Conservation (phyloP, 2,888 invertebrate genomes). For the Hybos culiciformis region DNA sequence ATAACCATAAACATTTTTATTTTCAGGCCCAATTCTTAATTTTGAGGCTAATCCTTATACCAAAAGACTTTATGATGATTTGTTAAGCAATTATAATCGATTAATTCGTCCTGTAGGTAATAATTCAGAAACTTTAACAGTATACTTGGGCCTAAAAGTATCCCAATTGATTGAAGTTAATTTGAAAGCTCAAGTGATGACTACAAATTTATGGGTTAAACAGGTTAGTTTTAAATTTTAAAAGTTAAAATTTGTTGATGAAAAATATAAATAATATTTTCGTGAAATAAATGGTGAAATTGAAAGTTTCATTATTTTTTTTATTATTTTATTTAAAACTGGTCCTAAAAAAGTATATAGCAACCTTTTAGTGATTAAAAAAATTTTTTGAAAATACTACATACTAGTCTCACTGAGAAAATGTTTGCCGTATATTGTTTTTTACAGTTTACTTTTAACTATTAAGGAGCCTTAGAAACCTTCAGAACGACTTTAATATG, state of each 20-base stretch:
- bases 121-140: slow-evolving; percentile 82
- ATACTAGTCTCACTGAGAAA: too few species aligned
- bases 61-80: slow-evolving; percentile 88
- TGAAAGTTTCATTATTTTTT: too few species aligned
- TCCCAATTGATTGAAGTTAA: slow-evolving; percentile 87
- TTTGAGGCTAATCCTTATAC: slow-evolving; percentile 84
- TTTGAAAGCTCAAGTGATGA: slow-evolving; percentile 86
- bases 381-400: too few species aligned
- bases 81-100: slow-evolving; percentile 90
- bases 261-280: too few species aligned
- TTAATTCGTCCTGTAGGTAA: slow-evolving; percentile 87
- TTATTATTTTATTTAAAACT: too few species aligned
- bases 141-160: slow-evolving; percentile 77
- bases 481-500: too few species aligned
- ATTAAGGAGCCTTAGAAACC: too few species aligned
- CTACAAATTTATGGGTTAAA: slow-evolving; percentile 86
- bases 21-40: slow-evolving; percentile 13
- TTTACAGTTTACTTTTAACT: too few species aligned
- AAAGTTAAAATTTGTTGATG: background rate
- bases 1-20: background rate
- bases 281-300: too few species aligned
- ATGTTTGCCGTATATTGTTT: too few species aligned
- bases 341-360: too few species aligned
- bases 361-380: too few species aligned
- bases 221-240: slow-evolving; percentile 46